Percentiles rank a stretch among this genome's conserved stretches.
These are phyloP conservation scores for Callinectes sapidus DNA, from an alignment of 2,888 invertebrate genomes.

Conservation along the genomic window DNA sequence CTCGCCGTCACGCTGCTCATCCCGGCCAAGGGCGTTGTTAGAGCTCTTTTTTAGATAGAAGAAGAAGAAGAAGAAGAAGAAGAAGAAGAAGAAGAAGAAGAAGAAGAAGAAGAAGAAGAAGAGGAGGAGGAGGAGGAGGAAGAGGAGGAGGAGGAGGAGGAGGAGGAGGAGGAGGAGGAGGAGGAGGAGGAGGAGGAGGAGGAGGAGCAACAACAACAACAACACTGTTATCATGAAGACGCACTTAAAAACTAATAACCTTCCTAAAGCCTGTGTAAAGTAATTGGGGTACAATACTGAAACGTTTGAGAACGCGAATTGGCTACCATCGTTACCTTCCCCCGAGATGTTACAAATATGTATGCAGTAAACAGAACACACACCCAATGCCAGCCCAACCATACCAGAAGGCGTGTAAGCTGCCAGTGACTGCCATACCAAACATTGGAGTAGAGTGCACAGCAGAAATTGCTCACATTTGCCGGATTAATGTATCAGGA, in stretches of 20 bases:
- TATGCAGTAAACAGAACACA: not conserved
- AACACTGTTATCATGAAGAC: not conserved
- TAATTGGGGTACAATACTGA: too few relatives aligned
- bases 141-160: not conserved
- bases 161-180: too few relatives aligned
- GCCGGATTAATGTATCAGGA: not conserved
- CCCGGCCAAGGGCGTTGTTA: not conserved
- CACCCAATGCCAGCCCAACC: not conserved
- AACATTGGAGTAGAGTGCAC: not conserved
- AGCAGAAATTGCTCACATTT: not conserved
- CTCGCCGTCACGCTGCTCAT: not conserved
- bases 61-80: not conserved
- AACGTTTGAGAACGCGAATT: too few relatives aligned
- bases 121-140: not conserved
- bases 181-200: too few relatives aligned
- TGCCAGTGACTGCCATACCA: not conserved
- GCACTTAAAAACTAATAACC: too few relatives aligned
- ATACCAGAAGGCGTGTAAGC: not conserved
- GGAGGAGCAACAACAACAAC: not conserved
- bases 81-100: not conserved
- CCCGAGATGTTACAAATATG: not conserved
- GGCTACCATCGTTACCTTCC: not conserved
- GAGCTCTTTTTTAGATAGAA: not conserved
- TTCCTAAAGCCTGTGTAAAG: too few relatives aligned
- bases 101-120: too few relatives aligned